A percentile compares a stretch with the other conserved stretches of the same genome.
phyloP scores from a whole-genome alignment of 1,140 invertebrate genomes.

The Nasonia giraulti region DNA sequence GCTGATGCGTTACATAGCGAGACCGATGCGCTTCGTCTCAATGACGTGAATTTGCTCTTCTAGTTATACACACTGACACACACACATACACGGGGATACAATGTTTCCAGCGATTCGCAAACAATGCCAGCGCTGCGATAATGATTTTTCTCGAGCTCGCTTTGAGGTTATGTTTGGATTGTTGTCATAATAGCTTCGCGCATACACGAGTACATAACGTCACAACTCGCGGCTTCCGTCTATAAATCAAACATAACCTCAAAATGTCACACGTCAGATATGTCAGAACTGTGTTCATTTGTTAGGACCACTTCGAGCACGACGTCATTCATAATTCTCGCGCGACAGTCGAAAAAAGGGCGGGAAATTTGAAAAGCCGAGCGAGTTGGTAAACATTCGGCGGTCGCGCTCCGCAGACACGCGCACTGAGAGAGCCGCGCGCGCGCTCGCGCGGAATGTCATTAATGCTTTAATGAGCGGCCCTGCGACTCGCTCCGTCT shows the following conservation, averaged over 20 bases:
- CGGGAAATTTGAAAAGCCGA: background rate
- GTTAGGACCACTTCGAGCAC: background rate
- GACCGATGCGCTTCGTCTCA: background rate
- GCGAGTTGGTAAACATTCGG: background rate
- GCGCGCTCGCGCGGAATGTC: background rate
- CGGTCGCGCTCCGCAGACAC: background rate
- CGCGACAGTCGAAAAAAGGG: background rate
- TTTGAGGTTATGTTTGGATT: background rate
- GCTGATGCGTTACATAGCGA: background rate
- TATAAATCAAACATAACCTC: slow-evolving; percentile 1
- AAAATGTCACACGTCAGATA: background rate
- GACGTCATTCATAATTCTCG: background rate
- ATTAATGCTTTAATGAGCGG: slow-evolving; percentile 7
- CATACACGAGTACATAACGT: background rate
- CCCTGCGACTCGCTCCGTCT: background rate
- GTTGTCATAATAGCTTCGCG: background rate
- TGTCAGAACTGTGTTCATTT: background rate
- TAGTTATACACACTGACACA: background rate
- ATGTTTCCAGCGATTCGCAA: background rate
- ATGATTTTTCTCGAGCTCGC: background rate
- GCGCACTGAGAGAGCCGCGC: background rate
- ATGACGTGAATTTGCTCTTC: background rate
- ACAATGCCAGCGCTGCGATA: background rate
- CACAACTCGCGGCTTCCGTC: background rate
- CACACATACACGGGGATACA: background rate